Conservation (phyloP, 2,113 vertebrate genomes). For the Galbula dea region DNA sequence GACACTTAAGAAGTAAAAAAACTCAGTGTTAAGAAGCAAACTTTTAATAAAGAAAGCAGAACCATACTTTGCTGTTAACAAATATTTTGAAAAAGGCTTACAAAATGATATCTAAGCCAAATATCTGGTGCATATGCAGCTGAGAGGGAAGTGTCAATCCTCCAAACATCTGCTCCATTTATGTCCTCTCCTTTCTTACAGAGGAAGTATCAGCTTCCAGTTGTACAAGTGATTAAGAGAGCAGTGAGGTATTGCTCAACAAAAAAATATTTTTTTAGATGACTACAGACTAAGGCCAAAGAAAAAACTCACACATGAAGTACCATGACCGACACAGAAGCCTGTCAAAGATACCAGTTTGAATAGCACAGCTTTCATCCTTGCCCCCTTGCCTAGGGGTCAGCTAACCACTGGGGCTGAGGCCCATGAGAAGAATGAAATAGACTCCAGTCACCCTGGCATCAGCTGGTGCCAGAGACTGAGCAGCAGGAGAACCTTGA, state of each 20-base stretch:
- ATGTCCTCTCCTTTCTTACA: constrained; percentile 61
- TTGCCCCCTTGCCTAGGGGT: not conserved
- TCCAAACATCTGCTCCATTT: constrained; percentile 69
- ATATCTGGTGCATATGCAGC: constrained; percentile 59
- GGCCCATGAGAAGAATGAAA: not conserved
- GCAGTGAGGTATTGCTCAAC: constrained; percentile 53
- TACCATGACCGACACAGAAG: constrained; percentile 44
- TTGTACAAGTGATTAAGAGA: constrained; percentile 57
- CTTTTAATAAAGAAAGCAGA: constrained; percentile 57
- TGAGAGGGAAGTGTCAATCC: constrained; percentile 68
- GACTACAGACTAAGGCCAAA: constrained; percentile 54
- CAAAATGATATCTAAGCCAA: constrained; percentile 31
- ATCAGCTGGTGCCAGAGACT: constrained; percentile 78
- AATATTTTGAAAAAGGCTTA: constrained; percentile 49
- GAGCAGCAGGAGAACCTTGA: constrained; percentile 81
- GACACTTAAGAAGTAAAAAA: constrained; percentile 14
- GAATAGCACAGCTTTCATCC: constrained; percentile 9
- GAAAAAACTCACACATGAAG: constrained; percentile 41
- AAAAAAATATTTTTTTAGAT: constrained; percentile 48
- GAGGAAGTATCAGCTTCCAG: constrained; percentile 65
- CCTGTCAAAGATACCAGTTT: not conserved
- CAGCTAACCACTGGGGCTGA: not conserved
- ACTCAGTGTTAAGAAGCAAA: constrained; percentile 28
- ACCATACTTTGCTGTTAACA: constrained; percentile 40
- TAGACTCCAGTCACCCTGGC: constrained; percentile 66